Base-by-base conservation (phyloP, 2,888 invertebrate species). In the Nysson spinosus region DNA sequence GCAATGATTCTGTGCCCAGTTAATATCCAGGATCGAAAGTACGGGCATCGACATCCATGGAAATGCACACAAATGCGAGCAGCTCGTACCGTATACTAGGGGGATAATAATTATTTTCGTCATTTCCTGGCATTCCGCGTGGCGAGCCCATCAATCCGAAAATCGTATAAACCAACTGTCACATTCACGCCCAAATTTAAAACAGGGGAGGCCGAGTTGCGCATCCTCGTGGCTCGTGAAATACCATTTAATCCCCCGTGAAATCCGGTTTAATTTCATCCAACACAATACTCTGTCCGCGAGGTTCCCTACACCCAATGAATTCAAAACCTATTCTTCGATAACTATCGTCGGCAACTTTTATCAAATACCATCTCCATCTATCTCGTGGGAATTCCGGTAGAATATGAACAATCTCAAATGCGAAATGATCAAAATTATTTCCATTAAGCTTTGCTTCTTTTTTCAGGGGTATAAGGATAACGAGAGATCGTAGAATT, bases 71-170 rank as follows among this genome's bases (percentile, higher is more conserved):
- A 44, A 62, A 57, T 56, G 69, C 62, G 62, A 63, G 58, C 57
- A 60, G 57, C 46, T n/a, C n/a, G 58, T 55, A 44, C 46, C 66
- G 73, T 62, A 69, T 70, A 64, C 65, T 58, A 55, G 56, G 63
- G 72, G 71, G 75, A 73, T 73, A 73, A 74, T 73, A 73, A 83
- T 82, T 83, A 83, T 84, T 84, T 83, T 83, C 83, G 79, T 84
- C 81, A 84, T 83, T 83, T 84, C 82, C 83, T 82, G 82, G 74
- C 74, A 79, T 77, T 74, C 72, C 75, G 65, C 73, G 72, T 71
- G 76, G 73, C 73, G 65, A 78, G 58, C 77, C 76, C 82, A 79
- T 82, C 81, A 82, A 80, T 78, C 77, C 73, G 75, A 77, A 76
- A 79, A 82, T 82, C 80, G 80, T 77, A 80, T 80, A 80, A 81